These are phyloP conservation scores for Macaria notata DNA, from an alignment of 2,888 invertebrate genomes.

Conservation along the genomic window DNA sequence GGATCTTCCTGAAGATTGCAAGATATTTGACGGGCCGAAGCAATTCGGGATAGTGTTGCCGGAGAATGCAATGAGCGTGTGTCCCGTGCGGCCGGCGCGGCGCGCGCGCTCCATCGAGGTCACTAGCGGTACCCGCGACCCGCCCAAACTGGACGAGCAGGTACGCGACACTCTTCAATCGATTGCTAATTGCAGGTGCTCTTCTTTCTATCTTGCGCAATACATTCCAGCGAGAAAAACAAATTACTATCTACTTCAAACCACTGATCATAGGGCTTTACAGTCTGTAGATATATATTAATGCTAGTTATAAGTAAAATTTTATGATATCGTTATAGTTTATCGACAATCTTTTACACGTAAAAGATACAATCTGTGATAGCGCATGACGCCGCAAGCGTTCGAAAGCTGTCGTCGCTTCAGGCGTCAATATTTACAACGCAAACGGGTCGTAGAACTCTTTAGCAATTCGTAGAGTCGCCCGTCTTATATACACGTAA, in stretches of 20 bases:
- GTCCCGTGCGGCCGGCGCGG: constrained; percentile 74
- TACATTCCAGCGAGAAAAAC: too few relatives aligned
- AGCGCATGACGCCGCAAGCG: constrained; percentile 39
- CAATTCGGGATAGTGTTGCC: constrained; percentile 67
- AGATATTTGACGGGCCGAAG: constrained; percentile 63
- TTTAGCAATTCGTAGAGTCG: constrained; percentile 47
- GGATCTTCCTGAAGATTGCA: constrained; percentile 63
- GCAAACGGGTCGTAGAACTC: constrained; percentile 54
- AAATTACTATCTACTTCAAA: too few relatives aligned
- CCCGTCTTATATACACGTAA: constrained; percentile 48
- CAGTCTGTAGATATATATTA: constrained; percentile 34
- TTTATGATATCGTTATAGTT: too few relatives aligned
- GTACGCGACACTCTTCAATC: constrained; percentile 79
- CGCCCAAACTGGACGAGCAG: constrained; percentile 81
- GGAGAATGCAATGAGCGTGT: constrained; percentile 67
- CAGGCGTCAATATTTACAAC: constrained; percentile 44
- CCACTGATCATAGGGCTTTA: constrained; percentile 40
- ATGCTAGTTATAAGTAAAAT: too few relatives aligned
- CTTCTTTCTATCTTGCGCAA: constrained; percentile 31
- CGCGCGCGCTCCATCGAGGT: constrained; percentile 77
- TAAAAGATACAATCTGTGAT: too few relatives aligned
- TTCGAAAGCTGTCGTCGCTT: constrained; percentile 55
- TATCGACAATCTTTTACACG: too few relatives aligned
- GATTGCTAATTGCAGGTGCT: constrained; percentile 74
- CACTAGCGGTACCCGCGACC: constrained; percentile 78